Evolutionary conservation across 2,113 vertebrate genomes (phyloP).

Genomic region (Spermophilus dauricus): DNA sequence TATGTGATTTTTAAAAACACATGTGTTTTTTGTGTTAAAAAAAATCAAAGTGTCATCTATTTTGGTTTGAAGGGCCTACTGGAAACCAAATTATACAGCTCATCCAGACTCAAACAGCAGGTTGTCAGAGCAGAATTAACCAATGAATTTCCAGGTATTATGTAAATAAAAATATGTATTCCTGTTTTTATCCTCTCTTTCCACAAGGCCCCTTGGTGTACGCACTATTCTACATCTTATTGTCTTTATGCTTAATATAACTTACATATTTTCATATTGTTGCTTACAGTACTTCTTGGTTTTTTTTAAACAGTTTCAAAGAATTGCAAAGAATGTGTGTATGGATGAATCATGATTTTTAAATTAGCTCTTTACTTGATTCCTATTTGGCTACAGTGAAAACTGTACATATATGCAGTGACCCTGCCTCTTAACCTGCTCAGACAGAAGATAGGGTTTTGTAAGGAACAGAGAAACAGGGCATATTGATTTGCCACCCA

Average conservation of each 20-base stretch:
- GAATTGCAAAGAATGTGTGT: not conserved
- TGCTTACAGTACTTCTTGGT: not conserved
- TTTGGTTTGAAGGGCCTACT: not conserved
- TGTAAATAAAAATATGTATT: not conserved
- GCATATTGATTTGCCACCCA: not conserved
- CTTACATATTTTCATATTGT: not conserved
- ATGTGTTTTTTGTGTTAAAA: conserved; percentile 68
- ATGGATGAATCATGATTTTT: not conserved
- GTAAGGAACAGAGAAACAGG: not conserved
- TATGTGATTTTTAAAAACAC: conserved; percentile 8
- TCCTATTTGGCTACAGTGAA: not conserved
- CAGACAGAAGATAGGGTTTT: not conserved
- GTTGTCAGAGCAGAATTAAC: conserved; percentile 36
- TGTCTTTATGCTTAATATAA: not conserved
- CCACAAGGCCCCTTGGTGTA: not conserved
- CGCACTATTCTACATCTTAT: not conserved
- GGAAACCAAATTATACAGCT: not conserved
- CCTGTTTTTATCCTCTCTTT: not conserved
- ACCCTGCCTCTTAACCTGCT: not conserved
- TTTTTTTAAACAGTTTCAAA: not conserved
- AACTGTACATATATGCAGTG: not conserved
- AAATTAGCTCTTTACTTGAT: not conserved
- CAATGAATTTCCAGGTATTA: not conserved
- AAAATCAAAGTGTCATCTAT: conserved; percentile 69
- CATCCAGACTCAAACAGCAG: not conserved